A percentile compares a stretch with the other conserved stretches of the same genome.
phyloP scores from a whole-genome alignment of 2,113 vertebrate genomes.

The Cryptomyrus ogoouensis region DNA sequence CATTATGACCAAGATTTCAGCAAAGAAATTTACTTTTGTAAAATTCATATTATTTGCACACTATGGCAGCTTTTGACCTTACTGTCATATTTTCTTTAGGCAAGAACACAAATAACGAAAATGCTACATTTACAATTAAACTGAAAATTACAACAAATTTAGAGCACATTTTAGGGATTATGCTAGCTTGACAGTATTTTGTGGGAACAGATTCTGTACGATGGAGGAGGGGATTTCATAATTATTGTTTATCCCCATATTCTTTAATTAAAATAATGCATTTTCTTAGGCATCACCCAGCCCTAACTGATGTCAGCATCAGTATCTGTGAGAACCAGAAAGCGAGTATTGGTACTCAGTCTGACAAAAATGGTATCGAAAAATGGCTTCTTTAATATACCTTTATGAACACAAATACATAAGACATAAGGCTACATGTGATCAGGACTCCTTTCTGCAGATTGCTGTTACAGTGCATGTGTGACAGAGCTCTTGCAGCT shows the following conservation, averaged over 20 bases:
- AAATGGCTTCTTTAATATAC: neutral
- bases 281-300: neutral
- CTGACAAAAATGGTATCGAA: neutral
- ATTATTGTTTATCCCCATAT: neutral
- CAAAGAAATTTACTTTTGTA: neutral
- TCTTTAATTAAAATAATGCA: neutral
- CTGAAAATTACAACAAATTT: neutral
- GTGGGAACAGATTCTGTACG: neutral
- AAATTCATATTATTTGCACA: neutral
- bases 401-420: neutral
- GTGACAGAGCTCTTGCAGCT: neutral
- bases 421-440: neutral
- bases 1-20: neutral
- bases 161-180: neutral
- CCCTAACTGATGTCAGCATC: neutral
- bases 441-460: neutral
- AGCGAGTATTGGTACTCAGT: neutral
- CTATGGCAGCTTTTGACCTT: neutral
- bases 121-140: neutral
- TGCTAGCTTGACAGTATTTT: neutral
- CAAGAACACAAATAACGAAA: neutral
- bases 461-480: neutral
- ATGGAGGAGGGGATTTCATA: neutral
- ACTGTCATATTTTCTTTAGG: neutral
- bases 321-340: neutral